Percentiles rank a stretch among this genome's conserved stretches.
phyloP scores from a whole-genome alignment of 2,888 invertebrate genomes.

The Chydorus sphaericus region DNA sequence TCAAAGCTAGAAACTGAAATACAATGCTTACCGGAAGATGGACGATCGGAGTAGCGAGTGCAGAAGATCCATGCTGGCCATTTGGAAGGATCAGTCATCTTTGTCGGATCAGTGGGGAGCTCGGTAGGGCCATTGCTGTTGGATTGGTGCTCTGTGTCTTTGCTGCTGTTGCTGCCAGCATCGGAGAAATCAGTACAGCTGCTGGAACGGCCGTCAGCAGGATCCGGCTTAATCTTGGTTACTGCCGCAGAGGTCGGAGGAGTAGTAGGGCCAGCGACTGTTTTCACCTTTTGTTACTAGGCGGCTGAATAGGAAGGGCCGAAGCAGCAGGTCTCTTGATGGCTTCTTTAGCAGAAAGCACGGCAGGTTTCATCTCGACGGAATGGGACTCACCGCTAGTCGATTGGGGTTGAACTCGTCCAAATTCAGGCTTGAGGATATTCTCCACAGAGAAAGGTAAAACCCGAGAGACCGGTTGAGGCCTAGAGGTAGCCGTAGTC shows the following conservation, averaged over 20 bases:
- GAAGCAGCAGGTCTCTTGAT: background rate
- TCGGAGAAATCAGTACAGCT: background rate
- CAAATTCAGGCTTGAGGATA: conserved; percentile 15
- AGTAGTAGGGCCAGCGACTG: background rate
- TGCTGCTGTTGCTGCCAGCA: background rate
- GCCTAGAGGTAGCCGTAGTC: background rate
- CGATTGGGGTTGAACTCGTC: background rate
- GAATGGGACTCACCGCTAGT: background rate
- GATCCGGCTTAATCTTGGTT: background rate
- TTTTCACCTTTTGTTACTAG: background rate
- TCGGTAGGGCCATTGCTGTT: background rate
- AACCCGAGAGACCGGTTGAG: background rate
- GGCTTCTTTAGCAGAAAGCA: background rate
- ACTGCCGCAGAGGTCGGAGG: background rate
- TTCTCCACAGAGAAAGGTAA: conserved; percentile 15
- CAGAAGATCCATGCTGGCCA: conserved; percentile 17
- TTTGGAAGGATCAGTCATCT: conserved; percentile 12
- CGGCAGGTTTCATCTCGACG: background rate
- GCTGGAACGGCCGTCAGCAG: conserved; percentile 1
- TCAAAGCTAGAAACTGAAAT: background rate
- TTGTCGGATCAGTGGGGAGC: conserved; percentile 11
- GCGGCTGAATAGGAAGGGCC: background rate
- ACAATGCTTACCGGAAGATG: conserved; percentile 14
- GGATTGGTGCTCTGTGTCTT: background rate
- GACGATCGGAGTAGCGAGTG: conserved; percentile 15